Percentiles rank a stretch among this genome's conserved stretches.
Conservation (phyloP, 2,888 invertebrate species). For the Nomada lathburiana region DNA sequence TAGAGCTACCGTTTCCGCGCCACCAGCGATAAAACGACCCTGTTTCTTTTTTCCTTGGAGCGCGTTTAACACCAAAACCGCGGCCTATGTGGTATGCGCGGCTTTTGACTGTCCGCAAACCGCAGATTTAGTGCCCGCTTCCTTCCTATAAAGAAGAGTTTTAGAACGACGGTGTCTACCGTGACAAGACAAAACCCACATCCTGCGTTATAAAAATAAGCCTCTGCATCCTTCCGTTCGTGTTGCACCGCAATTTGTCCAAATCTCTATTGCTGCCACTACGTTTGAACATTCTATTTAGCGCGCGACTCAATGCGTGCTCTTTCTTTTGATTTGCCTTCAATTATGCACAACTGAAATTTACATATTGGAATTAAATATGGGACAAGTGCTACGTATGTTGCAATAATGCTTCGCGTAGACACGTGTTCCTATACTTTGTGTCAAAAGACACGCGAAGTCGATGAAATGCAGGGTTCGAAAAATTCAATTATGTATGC, state of each 20-base stretch:
- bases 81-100: background rate
- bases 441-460: background rate
- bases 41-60: background rate
- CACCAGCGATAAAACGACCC: no score
- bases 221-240: constrained; percentile 36
- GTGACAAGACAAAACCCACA: constrained; percentile 72
- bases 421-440: no score
- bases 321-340: background rate
- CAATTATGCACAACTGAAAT: background rate
- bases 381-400: no score
- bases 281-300: background rate
- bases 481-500: background rate
- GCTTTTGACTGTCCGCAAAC: constrained; percentile 22
- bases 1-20: background rate
- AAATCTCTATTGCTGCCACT: background rate
- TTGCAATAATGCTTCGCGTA: no score
- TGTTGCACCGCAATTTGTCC: background rate
- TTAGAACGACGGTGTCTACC: constrained; percentile 25
- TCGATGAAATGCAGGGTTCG: background rate
- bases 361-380: no score
- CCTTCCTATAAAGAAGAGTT: constrained; percentile 47
- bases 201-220: constrained; percentile 62
- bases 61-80: background rate
- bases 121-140: constrained; percentile 52
- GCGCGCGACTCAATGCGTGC: background rate